These are phyloP conservation scores for Saxicola maurus DNA, from an alignment of 2,797 vertebrate species.

Conservation along the genomic window DNA sequence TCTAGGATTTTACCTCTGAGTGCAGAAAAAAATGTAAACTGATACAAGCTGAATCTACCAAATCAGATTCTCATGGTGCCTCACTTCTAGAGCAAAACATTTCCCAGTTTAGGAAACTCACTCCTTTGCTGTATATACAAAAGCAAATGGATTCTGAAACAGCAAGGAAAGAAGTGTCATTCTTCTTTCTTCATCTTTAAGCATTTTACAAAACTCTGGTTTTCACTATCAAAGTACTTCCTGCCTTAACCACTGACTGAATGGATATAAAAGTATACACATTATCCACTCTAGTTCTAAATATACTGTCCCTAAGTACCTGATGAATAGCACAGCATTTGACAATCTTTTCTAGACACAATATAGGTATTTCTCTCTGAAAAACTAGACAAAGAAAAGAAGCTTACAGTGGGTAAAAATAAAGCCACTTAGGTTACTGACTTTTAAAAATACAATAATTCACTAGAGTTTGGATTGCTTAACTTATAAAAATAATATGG, in stretches of 20 bases:
- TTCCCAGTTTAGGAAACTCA: neutral
- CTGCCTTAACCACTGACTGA: neutral
- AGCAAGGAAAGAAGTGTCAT: neutral
- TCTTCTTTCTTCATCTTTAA: neutral
- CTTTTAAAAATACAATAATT: neutral
- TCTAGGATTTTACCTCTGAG: neutral
- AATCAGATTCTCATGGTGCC: neutral
- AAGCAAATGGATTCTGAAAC: neutral
- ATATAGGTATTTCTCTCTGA: neutral
- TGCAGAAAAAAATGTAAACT: neutral
- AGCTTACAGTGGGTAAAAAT: neutral
- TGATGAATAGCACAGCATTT: neutral
- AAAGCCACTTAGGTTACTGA: conserved; percentile 5
- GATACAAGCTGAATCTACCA: neutral
- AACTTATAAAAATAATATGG: neutral
- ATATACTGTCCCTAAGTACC: neutral
- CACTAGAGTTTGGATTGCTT: neutral
- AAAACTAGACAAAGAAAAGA: conserved; percentile 6
- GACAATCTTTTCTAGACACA: conserved; percentile 5
- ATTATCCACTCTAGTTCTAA: neutral
- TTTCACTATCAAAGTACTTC: neutral
- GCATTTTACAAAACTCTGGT: neutral
- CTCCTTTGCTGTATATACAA: neutral
- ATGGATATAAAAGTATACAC: neutral
- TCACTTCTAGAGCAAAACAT: neutral